Base-by-base conservation (phyloP, 2,797 vertebrate species). In the Chiroxiphia lanceolata region DNA sequence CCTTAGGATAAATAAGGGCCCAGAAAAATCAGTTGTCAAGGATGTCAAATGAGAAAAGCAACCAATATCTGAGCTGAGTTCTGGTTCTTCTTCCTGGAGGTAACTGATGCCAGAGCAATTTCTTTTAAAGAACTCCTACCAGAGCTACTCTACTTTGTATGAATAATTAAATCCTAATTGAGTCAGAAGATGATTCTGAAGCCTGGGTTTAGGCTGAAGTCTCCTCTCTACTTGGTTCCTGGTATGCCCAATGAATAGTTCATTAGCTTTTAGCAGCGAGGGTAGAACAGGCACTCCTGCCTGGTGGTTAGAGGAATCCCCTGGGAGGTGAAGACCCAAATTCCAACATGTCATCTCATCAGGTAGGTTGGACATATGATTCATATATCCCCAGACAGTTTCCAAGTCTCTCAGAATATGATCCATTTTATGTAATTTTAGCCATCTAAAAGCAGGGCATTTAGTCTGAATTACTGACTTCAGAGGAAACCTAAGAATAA, bases 401-500 rank as follows among this genome's bases (percentile, higher is more conserved):
- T 94, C 83, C 74, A 72, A 22, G 33, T 65, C 17, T 69, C 22
- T 76, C 47, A 38, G 47, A 72, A 40, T 82, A 79, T 89, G 86
- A 94, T 82, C 90, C 90, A 95, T 87, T 86, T 76, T 72, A 18
- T 67, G 18, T 79, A 90, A 96, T 94, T 94, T 96, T 94, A 93
- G 80, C 20, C 70, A 45, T 81, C 60, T 92, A 92, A 97, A 94
- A 96, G 74, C 71, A 80, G 84, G 64, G 45, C 74, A 63, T 79
- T 67, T 72, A 89, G 67, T 84, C 74, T 92, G 67, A 97, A 93
- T 95, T 96, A 95, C 86, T 93, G 64, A 70, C 74, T 94, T 59
- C 26, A 87, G 86, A 87, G 81, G 81, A 95, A 94, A 84, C 50
- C 51, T 89, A 95, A 94, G 74, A 95, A 94, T 96, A 95, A 90